phyloP scores from a whole-genome alignment of 1,140 invertebrate genomes.

The Hyles euphorbiae region DNA sequence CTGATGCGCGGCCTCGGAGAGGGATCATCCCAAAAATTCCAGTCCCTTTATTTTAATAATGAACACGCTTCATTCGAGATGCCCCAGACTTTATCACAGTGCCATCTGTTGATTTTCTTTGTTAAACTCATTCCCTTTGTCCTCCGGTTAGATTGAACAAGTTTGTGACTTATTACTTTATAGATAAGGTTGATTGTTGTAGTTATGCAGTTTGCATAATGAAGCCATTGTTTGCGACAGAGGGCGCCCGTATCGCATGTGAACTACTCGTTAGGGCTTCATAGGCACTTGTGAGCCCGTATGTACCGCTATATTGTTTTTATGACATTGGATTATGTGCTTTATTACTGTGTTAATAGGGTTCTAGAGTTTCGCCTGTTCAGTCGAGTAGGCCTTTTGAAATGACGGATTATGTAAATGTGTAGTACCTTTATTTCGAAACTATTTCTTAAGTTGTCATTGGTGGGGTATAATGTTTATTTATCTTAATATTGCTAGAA shows the following conservation, averaged over 20 bases:
- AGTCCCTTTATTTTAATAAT: slow-evolving; percentile 44
- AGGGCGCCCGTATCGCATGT: slow-evolving; percentile 51
- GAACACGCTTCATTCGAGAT: slow-evolving; percentile 38
- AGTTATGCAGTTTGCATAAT: slow-evolving; percentile 41
- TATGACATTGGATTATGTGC: slow-evolving; percentile 9
- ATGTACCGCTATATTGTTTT: slow-evolving; percentile 16
- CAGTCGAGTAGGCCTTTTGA: slow-evolving; percentile 12
- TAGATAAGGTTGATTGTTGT: slow-evolving; percentile 39
- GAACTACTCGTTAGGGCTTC: slow-evolving; percentile 48
- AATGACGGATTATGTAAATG: slow-evolving; percentile 31
- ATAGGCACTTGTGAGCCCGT: slow-evolving; percentile 49
- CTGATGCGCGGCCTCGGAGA: no score
- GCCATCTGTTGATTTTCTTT: slow-evolving; percentile 60
- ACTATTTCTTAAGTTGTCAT: no score
- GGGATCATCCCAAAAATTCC: slow-evolving; percentile 7
- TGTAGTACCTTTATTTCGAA: slow-evolving; percentile 2
- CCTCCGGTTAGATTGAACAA: slow-evolving; percentile 23
- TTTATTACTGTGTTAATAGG: slow-evolving; percentile 14
- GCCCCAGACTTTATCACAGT: slow-evolving; percentile 36
- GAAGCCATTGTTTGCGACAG: slow-evolving; percentile 46
- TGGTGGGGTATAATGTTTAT: no score
- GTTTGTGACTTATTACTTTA: slow-evolving; percentile 32
- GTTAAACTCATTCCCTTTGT: slow-evolving; percentile 37
- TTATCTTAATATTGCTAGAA: no score
- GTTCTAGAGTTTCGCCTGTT: slow-evolving; percentile 6